Evolutionary conservation across 1,140 invertebrate genomes (phyloP), one percentile per base, ranked within the genome.

Genomic region (Drosophila prosaltans): DNA sequence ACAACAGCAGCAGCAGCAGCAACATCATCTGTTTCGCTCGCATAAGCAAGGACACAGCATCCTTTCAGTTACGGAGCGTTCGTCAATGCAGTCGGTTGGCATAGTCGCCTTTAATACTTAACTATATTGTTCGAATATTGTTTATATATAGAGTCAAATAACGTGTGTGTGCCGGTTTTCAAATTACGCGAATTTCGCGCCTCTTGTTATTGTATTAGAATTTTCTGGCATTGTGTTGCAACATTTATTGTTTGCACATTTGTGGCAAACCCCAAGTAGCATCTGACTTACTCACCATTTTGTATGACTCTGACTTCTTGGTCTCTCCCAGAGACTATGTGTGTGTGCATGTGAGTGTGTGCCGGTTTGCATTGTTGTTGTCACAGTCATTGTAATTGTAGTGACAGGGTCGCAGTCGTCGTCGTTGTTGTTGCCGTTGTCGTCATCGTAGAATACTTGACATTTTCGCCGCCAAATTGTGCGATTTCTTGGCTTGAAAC

Each of bases 401-500:
- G 83, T 86, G 79, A 76, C 69, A 79, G 32, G 32, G 79, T 79
- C 78, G 51, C 51, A 62, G 43, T 48, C 51, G 63, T 32, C 59
- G 41, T 64, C 30, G 57, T 61, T 58, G 70, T 59, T 66, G 69
- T 80, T 41, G 51, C 11, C 41, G 68, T 57, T 45, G 39, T 16
- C 54, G 40, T 65, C 69, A 74, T 61, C 69, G 70, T 81, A 65
- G 69, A 72, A 88, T 84, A 88, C 83, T 88, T 88, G 83, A 88
- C 83, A 89, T 89, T 77, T 89, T 89, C 83, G 74, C 83, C 83
- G 83, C 83, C 83, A 88, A 88, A 88, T 88, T 88, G 83, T 88
- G 84, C 84, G 77, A 88, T 80, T 89, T 60, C 84, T 81, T 63
- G 58, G 65, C 68, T 54, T 43, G 59, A 48, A 40, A 54, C 62